Evolutionary conservation across 2,113 vertebrate genomes (phyloP).

Genomic region (Dasyornis broadbenti): DNA sequence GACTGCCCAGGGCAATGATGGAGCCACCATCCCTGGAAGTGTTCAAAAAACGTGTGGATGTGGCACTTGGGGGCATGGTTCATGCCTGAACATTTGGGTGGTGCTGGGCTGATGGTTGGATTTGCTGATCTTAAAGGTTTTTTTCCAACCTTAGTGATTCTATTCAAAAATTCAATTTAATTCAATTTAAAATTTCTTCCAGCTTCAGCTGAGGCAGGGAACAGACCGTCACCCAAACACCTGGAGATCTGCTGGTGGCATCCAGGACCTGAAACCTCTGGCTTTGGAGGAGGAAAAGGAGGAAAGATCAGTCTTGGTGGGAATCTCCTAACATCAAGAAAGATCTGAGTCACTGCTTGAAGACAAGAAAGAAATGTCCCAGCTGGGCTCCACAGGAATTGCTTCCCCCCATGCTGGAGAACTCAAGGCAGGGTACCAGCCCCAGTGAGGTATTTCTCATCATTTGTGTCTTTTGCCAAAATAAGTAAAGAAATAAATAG

Average conservation of each 20-base stretch:
- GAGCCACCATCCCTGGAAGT: background rate
- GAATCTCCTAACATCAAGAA: background rate
- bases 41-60: background rate
- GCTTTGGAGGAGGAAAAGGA: background rate
- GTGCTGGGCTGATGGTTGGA: background rate
- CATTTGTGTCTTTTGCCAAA: background rate
- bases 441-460: background rate
- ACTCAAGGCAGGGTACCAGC: too few relatives aligned
- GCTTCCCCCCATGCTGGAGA: background rate
- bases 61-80: background rate
- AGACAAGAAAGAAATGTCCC: background rate
- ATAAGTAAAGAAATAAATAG: background rate
- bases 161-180: too few relatives aligned
- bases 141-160: too few relatives aligned
- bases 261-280: background rate
- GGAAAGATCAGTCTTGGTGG: background rate
- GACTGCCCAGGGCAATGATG: background rate
- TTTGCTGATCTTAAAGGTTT: background rate
- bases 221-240: background rate
- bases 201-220: background rate
- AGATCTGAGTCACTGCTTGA: background rate
- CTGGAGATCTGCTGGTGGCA: background rate
- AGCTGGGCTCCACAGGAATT: background rate
- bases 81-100: background rate
- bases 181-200: background rate